Conservation (phyloP, 2,797 vertebrate species). For the Betta splendens region DNA sequence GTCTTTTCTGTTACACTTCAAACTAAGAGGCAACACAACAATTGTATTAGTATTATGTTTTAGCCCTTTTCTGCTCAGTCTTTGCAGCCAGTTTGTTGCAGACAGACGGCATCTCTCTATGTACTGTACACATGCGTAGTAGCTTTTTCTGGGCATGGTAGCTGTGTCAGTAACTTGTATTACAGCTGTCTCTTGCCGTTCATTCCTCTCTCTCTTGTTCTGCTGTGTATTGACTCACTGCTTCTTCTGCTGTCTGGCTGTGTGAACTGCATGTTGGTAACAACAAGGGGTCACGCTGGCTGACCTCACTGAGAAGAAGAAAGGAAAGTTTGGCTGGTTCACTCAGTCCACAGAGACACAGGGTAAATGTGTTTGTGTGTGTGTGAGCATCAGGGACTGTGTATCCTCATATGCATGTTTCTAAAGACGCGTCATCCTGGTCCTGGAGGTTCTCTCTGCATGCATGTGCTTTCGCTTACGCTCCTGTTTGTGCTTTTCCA, state of each 20-base stretch:
- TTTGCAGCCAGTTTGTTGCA: not conserved
- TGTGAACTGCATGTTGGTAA: slow-evolving; percentile 87
- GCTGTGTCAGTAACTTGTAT: slow-evolving; percentile 46
- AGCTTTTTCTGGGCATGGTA: slow-evolving; percentile 48
- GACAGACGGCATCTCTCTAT: not conserved
- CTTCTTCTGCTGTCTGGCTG: slow-evolving; percentile 88
- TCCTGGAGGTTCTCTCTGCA: slow-evolving; percentile 21
- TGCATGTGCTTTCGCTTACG: slow-evolving; percentile 40
- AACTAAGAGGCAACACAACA: not conserved
- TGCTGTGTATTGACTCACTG: slow-evolving; percentile 71
- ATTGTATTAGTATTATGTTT: not conserved
- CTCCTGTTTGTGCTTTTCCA: slow-evolving; percentile 34
- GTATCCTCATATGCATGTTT: slow-evolving; percentile 31
- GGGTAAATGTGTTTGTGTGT: slow-evolving; percentile 85
- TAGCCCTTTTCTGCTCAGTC: not conserved
- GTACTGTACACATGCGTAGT: slow-evolving; percentile 1
- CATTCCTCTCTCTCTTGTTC: slow-evolving; percentile 50
- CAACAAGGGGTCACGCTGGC: slow-evolving; percentile 93
- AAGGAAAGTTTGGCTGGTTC: slow-evolving; percentile 93
- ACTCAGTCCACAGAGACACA: slow-evolving; percentile 93
- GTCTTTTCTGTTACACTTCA: not conserved
- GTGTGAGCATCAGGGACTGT: slow-evolving; percentile 32
- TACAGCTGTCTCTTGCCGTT: slow-evolving; percentile 43
- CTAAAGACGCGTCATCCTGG: slow-evolving; percentile 35
- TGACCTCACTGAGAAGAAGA: slow-evolving; percentile 97